Conservation (phyloP, 2,888 invertebrate genomes). For the Eupithecia centaureata region DNA sequence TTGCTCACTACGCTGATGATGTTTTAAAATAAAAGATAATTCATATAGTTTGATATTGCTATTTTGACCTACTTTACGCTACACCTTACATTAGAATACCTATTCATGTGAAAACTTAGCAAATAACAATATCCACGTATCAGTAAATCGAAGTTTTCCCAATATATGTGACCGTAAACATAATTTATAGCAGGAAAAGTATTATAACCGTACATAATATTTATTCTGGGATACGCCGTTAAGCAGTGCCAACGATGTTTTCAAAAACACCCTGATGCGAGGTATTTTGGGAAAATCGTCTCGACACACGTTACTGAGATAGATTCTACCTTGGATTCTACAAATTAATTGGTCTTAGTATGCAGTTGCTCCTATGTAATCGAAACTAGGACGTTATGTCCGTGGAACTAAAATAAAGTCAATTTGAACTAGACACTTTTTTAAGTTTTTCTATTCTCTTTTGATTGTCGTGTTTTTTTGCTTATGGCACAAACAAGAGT, state of each 20-base stretch:
- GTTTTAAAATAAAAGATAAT: no score
- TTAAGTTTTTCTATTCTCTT: no score
- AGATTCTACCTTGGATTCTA: no score
- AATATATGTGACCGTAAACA: constrained; percentile 39
- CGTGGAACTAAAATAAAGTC: no score
- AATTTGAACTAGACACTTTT: no score
- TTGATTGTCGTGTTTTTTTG: no score
- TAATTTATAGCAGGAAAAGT: constrained; percentile 47
- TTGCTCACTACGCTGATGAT: no score
- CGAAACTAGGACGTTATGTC: no score
- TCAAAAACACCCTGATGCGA: constrained; percentile 11
- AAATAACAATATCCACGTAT: constrained; percentile 29
- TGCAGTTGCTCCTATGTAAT: no score
- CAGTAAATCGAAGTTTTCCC: constrained; percentile 28
- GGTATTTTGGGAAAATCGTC: constrained; percentile 10
- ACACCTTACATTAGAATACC: background rate
- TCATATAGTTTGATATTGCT: background rate
- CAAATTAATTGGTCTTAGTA: background rate
- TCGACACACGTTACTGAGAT: background rate
- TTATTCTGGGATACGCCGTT: constrained; percentile 52
- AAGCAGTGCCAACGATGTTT: constrained; percentile 38
- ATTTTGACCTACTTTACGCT: background rate
- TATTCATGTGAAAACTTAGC: constrained; percentile 35
- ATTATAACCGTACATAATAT: constrained; percentile 56
- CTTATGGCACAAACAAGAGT: no score